phyloP scores from a whole-genome alignment of 1,140 invertebrate genomes.

The Bombus fervidus region DNA sequence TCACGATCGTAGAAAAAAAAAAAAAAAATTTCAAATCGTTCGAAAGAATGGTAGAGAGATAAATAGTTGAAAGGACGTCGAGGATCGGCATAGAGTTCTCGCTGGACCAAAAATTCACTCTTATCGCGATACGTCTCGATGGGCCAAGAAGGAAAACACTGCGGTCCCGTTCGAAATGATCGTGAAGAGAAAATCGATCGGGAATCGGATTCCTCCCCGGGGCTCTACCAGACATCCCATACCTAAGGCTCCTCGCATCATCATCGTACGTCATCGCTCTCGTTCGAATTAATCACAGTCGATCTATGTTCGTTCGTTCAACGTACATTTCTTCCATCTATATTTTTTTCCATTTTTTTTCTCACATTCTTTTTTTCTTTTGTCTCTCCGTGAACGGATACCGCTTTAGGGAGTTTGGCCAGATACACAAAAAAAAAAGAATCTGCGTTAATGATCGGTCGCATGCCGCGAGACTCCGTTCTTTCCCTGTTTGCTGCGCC shows the following conservation, averaged over 20 bases:
- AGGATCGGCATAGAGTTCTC: neutral
- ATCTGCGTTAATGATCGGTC: slow-evolving; percentile 53
- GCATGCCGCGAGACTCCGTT: slow-evolving; percentile 64
- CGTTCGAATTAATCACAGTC: slow-evolving; percentile 24
- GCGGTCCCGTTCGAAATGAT: slow-evolving; percentile 34
- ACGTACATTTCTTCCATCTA: slow-evolving; percentile 22
- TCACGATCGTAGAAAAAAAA: neutral
- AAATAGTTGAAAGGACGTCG: neutral
- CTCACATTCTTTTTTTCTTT: slow-evolving; percentile 42
- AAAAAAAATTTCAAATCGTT: neutral
- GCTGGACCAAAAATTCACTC: neutral
- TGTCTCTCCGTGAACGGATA: slow-evolving; percentile 73
- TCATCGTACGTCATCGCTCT: slow-evolving; percentile 41
- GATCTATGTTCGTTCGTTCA: slow-evolving; percentile 18
- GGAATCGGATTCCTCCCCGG: neutral
- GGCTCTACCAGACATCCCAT: slow-evolving; percentile 72
- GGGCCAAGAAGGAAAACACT: neutral
- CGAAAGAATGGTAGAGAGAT: neutral
- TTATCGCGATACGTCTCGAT: neutral
- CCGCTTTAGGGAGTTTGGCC: slow-evolving; percentile 83
- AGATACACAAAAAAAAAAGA: slow-evolving; percentile 72
- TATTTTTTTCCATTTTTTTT: slow-evolving; percentile 1
- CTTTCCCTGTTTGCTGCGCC: slow-evolving; percentile 76
- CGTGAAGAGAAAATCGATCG: neutral
- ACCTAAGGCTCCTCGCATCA: slow-evolving; percentile 44